Evolutionary conservation across 2,888 invertebrate species (phyloP), one percentile per base, ranked within the genome.

Genomic region (Archaeoteleia sp.): DNA sequence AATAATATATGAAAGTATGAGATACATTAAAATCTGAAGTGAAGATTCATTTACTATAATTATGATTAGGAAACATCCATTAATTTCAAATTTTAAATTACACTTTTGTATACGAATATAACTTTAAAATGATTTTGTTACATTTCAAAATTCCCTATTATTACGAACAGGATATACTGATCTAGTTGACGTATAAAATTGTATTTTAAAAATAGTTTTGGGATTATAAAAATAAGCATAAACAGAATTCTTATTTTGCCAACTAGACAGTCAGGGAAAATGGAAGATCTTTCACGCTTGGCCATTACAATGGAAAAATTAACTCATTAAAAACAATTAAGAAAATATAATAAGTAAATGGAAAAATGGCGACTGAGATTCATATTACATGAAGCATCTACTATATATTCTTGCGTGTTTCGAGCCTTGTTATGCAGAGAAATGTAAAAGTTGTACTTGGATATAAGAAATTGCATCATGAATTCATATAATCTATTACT

Each of bases 241-340:
- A 15, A 1, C 29, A 25, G 14, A 20, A 35, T 12, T 35, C 1
- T 29, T 7, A 32, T 57, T 27, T 15, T 23, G 65, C 58, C 40
- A 43, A 43, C 30, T 13, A 40, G 13, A 45, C 57, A 65, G 42
- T 27, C 12, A 46, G 60, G 72, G 51, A 66, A 54, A 35, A 71
- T 45, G 74, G 71, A 72, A 60, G 55, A 74, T 75, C 66, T 81
- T 81, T 82, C 82, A 78, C 80, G 76, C 80, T 82, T 82, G 82
- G 82, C 81, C 74, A 69, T 80, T 77, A 71, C 78, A 79, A 80
- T 82, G 80, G 79, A 80, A 82, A 80, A 80, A 74, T 45, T 25
- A 63, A 30, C 4, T 45, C 2, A 13, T 29, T 10, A 63, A 43
- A 25, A 69, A 60, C 15, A 32, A 42, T 46, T 23, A 46, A 58